Base-by-base conservation (phyloP, 2,113 vertebrate species). In the Paralichthys olivaceus region DNA sequence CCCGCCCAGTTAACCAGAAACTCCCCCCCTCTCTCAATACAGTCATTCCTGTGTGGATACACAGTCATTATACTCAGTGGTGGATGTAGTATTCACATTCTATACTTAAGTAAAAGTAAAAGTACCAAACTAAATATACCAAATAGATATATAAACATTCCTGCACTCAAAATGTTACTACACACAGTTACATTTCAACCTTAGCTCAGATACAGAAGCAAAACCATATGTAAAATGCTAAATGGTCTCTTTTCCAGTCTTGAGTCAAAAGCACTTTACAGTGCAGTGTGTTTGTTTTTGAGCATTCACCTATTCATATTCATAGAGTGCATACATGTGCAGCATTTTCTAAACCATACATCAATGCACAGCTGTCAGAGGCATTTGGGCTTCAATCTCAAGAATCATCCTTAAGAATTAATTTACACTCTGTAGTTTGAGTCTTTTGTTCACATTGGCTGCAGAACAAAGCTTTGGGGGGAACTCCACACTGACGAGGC, bases 21-120 rank as follows among this genome's bases (percentile, higher is more conserved):
- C 69, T 25, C 73, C 23, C 60, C n/a, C 19, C 26, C 34, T 72
- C 32, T 68, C 43, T 28, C 8, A 26, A 7, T 28, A 61, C 26
- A 47, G 11, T 81, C 34, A 69, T 82, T 75, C 34, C 25, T 67
- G 79, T 54, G 60, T 64, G 22, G 14, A 79, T 61, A 20, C 32
- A 70, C 47, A 62, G 28, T 34, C 14, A 26, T 54, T 66, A 67
- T 66, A 56, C 45, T 25, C 8, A 54, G n/a, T 34, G 47, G 5
- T 19, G 3, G 4, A 51, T 22, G 9, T 58, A 7, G 29, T 20
- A 5, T 58, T 58, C n/a, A 28, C 5, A 34, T 34, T 15, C 26
- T 20, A 40, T 28, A 23, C 34, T 54, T n/a, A n/a, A 11, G 3
- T 45, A 55, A 56, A 45, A 74, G 12, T 34, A 54, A 54, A 6